Evolutionary conservation across 2,113 vertebrate genomes (phyloP).

Genomic region (Strix aluco): DNA sequence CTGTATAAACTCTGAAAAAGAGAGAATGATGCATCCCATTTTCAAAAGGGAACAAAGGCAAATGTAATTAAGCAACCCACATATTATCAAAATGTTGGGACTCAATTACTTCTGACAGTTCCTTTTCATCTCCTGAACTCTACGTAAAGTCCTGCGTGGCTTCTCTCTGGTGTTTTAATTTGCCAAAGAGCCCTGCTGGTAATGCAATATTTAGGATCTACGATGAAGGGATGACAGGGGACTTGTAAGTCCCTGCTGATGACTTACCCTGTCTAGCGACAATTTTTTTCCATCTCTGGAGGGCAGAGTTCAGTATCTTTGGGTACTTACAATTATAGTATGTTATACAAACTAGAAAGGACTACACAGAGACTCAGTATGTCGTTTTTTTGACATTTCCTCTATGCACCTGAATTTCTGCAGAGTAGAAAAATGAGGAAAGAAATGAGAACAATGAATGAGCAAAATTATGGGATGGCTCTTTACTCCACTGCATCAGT

Average conservation of each 20-base stretch:
- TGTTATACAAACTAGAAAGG: background rate
- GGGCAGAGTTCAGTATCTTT: background rate
- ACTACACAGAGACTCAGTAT: background rate
- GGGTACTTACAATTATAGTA: background rate
- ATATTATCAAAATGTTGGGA: background rate
- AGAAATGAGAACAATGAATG: background rate
- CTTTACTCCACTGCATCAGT: background rate
- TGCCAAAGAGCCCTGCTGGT: background rate
- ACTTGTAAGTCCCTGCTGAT: background rate
- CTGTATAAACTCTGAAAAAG: background rate
- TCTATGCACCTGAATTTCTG: background rate
- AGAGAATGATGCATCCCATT: background rate
- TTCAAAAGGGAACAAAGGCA: background rate
- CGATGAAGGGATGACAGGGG: background rate
- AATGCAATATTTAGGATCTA: background rate
- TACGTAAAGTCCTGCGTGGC: background rate
- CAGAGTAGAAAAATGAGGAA: background rate
- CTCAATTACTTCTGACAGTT: background rate
- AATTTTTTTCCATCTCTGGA: background rate
- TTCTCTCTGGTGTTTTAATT: background rate
- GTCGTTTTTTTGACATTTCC: background rate
- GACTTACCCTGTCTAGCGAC: background rate
- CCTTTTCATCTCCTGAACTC: slow-evolving; percentile 6
- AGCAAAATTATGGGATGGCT: background rate
- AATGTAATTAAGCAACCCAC: background rate